Conservation (phyloP, 2,797 vertebrate genomes). For the Rhinichthys osculus region DNA sequence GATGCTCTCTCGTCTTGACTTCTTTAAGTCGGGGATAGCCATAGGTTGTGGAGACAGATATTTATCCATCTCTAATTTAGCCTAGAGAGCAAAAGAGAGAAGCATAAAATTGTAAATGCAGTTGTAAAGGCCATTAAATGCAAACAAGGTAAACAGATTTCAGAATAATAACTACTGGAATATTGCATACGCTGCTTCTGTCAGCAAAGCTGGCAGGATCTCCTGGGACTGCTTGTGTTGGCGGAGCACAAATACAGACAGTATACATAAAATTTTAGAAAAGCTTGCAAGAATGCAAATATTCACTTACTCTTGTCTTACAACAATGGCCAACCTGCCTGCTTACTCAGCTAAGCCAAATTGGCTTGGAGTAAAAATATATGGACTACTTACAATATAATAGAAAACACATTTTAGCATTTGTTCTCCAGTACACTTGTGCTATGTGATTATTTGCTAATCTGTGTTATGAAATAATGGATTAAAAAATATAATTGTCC, state of each 20-base stretch:
- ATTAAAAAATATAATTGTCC: no score
- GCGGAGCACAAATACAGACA: constrained; percentile 18
- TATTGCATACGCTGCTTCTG: constrained; percentile 25
- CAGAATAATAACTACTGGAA: constrained; percentile 31
- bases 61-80: constrained; percentile 95
- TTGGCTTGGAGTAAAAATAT: background rate
- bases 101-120: constrained; percentile 3
- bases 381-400: background rate
- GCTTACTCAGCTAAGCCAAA: constrained; percentile 32
- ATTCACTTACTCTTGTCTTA: constrained; percentile 15
- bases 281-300: constrained; percentile 35
- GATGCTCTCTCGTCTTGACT: constrained; percentile 85
- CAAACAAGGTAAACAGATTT: constrained; percentile 26
- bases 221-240: constrained; percentile 29
- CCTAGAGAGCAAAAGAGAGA: constrained; percentile 75
- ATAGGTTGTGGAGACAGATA: constrained; percentile 88
- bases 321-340: constrained; percentile 29
- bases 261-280: constrained; percentile 5
- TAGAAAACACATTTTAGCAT: background rate
- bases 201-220: constrained; percentile 20
- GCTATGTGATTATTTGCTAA: background rate
- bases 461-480: background rate
- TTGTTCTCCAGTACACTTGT: background rate
- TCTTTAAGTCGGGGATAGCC: constrained; percentile 83
- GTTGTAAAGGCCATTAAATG: constrained; percentile 14